Evolutionary conservation across 2,888 invertebrate species (phyloP).

Genomic region (Incurvaria masculella): DNA sequence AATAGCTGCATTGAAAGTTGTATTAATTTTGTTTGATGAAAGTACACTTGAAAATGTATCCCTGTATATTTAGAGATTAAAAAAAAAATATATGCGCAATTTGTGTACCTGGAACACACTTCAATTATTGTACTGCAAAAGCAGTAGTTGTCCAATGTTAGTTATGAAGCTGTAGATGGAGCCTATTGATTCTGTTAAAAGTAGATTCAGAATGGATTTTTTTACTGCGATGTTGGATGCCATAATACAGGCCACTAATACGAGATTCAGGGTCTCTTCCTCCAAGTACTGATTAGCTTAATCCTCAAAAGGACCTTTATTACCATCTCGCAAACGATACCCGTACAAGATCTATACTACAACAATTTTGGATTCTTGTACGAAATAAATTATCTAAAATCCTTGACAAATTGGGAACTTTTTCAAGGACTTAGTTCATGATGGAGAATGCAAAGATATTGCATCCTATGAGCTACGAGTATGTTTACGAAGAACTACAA

Average conservation of each 20-base stretch:
- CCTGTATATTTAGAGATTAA: too few relatives aligned
- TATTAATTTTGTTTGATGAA: too few relatives aligned
- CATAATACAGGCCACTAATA: conserved; percentile 5
- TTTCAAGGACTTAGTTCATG: conserved; percentile 2
- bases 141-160: too few relatives aligned
- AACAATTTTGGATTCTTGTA: conserved; percentile 6
- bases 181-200: conserved; percentile 5
- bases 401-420: conserved; percentile 5
- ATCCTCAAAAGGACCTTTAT: too few relatives aligned
- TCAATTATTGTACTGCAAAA: too few relatives aligned
- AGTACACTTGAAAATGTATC: too few relatives aligned
- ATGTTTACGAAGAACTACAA: conserved; percentile 1
- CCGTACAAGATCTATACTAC: too few relatives aligned
- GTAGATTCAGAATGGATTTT: conserved; percentile 6
- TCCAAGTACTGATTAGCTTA: conserved; percentile 4
- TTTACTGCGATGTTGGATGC: conserved; percentile 6
- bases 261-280: not conserved
- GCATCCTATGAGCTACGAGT: conserved; percentile 2
- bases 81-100: too few relatives aligned
- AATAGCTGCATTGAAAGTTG: too few relatives aligned
- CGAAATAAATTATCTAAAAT: conserved; percentile 10
- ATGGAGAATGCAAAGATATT: conserved; percentile 7
- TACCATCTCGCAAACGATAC: too few relatives aligned
- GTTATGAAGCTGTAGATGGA: conserved; percentile 8
- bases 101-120: too few relatives aligned